A percentile compares a stretch with the other conserved stretches of the same genome.
Evolutionary conservation across 2,113 vertebrate genomes (phyloP).

Genomic region (Neotoma lepida): DNA sequence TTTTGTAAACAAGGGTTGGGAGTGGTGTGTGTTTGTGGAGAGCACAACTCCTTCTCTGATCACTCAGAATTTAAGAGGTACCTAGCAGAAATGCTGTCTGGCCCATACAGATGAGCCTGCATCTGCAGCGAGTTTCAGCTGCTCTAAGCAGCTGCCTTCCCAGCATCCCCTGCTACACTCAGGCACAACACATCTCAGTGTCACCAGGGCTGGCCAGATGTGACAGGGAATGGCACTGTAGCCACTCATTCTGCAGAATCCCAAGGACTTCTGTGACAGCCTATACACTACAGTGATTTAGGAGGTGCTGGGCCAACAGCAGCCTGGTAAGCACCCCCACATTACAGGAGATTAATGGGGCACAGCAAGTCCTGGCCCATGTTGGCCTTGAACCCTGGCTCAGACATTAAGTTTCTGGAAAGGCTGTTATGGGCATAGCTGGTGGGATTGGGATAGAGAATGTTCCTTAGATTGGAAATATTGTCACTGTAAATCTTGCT

Average conservation of each 20-base stretch:
- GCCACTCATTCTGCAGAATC: background rate
- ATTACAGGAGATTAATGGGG: background rate
- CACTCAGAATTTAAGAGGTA: slow-evolving; percentile 48
- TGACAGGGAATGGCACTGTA: background rate
- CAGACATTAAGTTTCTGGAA: background rate
- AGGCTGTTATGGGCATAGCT: background rate
- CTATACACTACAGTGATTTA: background rate
- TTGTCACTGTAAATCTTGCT: background rate
- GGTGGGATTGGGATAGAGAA: background rate
- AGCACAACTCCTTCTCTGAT: slow-evolving; percentile 8
- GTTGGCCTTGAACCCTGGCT: background rate
- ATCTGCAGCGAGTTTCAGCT: background rate
- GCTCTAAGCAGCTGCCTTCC: background rate
- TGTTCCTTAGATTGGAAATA: background rate
- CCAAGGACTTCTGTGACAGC: background rate
- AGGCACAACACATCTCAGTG: background rate
- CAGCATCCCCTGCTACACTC: background rate
- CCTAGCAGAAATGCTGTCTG: slow-evolving; percentile 40
- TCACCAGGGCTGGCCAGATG: slow-evolving; percentile 13
- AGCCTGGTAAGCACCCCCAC: background rate
- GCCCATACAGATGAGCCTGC: background rate
- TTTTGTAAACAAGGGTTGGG: background rate
- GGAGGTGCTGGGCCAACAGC: background rate
- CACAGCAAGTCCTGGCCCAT: background rate
- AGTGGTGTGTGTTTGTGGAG: background rate